Conservation (phyloP, 1,140 invertebrate species). For the Cheumatopsyche charites region DNA sequence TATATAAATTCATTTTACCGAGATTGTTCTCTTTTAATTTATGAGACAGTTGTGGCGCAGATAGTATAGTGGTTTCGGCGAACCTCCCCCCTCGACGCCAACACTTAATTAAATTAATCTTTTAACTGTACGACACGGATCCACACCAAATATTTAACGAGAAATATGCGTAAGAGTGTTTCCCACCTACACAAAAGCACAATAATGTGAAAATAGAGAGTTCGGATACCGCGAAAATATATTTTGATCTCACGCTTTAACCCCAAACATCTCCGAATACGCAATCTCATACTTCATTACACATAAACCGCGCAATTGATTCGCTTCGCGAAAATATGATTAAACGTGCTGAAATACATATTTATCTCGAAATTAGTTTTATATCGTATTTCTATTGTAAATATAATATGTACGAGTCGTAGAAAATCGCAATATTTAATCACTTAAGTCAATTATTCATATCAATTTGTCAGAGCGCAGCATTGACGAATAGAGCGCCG, state of each 20-base stretch:
- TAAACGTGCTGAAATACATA: too few species aligned
- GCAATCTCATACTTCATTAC: too few species aligned
- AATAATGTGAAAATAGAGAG: background rate
- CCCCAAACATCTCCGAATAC: too few species aligned
- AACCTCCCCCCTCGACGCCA: background rate
- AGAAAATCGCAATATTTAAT: too few species aligned
- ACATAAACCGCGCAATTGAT: too few species aligned
- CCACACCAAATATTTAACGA: slow-evolving; percentile 17
- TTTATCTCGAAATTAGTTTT: too few species aligned
- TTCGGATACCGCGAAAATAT: slow-evolving; percentile 2
- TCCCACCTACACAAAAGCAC: background rate
- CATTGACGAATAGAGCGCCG: too few species aligned
- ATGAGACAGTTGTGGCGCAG: slow-evolving; percentile 16
- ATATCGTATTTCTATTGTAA: too few species aligned
- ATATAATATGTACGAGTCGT: too few species aligned
- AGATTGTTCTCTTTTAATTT: slow-evolving; percentile 22
- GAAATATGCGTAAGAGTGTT: background rate
- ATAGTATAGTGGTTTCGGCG: slow-evolving; percentile 2
- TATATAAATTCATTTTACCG: slow-evolving; percentile 19
- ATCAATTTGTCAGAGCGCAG: too few species aligned
- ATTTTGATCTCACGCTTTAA: background rate
- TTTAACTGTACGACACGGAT: slow-evolving; percentile 21
- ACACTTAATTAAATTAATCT: slow-evolving; percentile 22
- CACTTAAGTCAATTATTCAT: too few species aligned
- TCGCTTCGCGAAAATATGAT: too few species aligned